Evolutionary conservation across 2,113 vertebrate species (phyloP), one percentile per base, ranked within the genome.

Genomic region (Myxocyprinus asiaticus): DNA sequence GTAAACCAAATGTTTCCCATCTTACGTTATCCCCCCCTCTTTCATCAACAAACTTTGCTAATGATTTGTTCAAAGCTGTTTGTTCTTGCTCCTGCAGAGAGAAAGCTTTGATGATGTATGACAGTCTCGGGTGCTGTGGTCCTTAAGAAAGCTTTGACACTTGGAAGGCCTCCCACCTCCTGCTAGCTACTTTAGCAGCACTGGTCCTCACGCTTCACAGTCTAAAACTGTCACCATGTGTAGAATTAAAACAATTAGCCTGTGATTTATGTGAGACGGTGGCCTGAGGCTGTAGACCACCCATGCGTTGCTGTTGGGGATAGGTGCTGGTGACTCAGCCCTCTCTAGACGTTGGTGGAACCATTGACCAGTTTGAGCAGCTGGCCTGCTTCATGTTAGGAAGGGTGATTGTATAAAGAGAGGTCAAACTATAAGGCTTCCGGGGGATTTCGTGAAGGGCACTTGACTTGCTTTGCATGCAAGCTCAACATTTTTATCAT

Each of bases 151-250:
- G 77, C 84, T 87, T 85, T 89, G 87, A 92, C 91, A 90, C 88
- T 84, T 73, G 70, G 66, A 88, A 86, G 85, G 83, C 85, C 73
- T 79, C 58, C 72, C 72, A 73, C 84, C 65, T 48, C 79, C 82
- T 82, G 65, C 47, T 59, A 64, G 61, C 58, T 68, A 50, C 50
- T 72, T 72, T 75, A 76, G 70, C 48, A 22, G 79, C 82, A 42
- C 58, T 2, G 76, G 76, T 79, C 85, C 84, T 75, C 61, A 48
- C 72, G 45, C 80, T 88, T 86, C 47, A 76, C 81, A 66, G 86
- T 86, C 87, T 81, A 69, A 81, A 86, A 88, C 90, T 90, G 89
- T 91, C 91, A 92, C 86, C 91, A 87, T 88, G 78, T 86, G 83
- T 76, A 87, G 86, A 81, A 87, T 73, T 84, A 33, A 22, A 84